These are phyloP conservation scores for Drosophila insularis DNA, from an alignment of 1,140 invertebrate genomes.

Conservation along the genomic window DNA sequence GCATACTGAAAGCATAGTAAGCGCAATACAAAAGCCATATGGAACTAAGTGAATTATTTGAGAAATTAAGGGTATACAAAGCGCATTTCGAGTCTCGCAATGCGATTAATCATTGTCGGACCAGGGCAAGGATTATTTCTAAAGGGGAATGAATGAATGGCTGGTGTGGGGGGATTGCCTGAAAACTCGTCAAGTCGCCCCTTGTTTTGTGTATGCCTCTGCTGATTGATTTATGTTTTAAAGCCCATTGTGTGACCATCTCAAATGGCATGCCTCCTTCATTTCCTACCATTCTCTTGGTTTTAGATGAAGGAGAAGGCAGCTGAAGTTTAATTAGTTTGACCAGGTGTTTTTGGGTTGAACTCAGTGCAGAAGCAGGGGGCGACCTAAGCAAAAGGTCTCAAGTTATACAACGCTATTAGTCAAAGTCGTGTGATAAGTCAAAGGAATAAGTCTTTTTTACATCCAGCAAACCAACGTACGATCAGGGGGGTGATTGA, in stretches of 20 bases:
- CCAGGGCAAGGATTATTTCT: constrained; percentile 43
- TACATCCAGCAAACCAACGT: background rate
- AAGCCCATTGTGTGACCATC: constrained; percentile 59
- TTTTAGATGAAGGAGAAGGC: background rate
- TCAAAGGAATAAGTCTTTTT: constrained; percentile 29
- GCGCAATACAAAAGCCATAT: background rate
- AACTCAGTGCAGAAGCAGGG: background rate
- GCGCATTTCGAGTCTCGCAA: constrained; percentile 29
- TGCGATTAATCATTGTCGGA: constrained; percentile 71
- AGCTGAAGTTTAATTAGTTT: constrained; percentile 71
- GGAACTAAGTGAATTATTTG: background rate
- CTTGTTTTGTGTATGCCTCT: constrained; percentile 50
- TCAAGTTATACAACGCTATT: constrained; percentile 49
- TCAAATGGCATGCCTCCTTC: background rate
- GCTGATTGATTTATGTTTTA: constrained; percentile 74
- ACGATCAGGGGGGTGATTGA: no score
- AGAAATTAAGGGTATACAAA: constrained; percentile 56
- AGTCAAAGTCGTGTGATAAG: constrained; percentile 71
- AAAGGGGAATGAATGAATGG: background rate
- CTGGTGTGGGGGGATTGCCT: constrained; percentile 25
- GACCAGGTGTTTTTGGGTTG: constrained; percentile 57
- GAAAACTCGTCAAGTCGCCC: constrained; percentile 68
- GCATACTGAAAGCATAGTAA: background rate
- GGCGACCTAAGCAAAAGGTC: constrained; percentile 34
- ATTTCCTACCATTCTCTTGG: background rate